Percentiles rank a stretch among this genome's conserved stretches.
Conservation (phyloP, 2,888 invertebrate genomes). For the Troides oblongomaculatus region DNA sequence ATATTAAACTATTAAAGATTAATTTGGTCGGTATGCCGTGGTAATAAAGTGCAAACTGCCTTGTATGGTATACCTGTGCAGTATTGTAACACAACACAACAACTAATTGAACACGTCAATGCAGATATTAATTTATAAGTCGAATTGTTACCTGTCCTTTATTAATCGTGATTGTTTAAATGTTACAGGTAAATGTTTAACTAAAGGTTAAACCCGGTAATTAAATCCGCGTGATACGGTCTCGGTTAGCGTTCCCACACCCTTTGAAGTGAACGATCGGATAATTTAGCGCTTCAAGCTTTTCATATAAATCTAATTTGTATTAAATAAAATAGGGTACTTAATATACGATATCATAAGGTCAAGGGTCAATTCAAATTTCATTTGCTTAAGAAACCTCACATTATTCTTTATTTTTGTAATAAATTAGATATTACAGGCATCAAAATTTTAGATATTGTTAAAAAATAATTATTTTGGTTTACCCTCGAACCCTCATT, state of each 20-base stretch:
- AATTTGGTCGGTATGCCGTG: neutral
- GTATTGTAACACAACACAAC: neutral
- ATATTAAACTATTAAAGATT: neutral
- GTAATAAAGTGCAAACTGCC: neutral
- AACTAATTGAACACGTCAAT: slow-evolving; percentile 25
- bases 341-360: no score
- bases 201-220: slow-evolving; percentile 50
- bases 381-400: no score
- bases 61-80: neutral
- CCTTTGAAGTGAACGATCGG: slow-evolving; percentile 38
- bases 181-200: slow-evolving; percentile 36
- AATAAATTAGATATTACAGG: no score
- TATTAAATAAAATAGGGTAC: neutral
- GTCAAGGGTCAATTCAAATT: no score
- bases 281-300: slow-evolving; percentile 41
- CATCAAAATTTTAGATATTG: no score
- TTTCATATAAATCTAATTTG: neutral
- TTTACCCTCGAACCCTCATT: no score
- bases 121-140: slow-evolving; percentile 28
- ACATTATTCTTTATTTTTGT: no score
- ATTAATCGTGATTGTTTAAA: slow-evolving; percentile 32
- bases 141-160: slow-evolving; percentile 28
- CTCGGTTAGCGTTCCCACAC: slow-evolving; percentile 48
- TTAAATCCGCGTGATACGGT: slow-evolving; percentile 49
- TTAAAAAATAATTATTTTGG: no score